Conservation (phyloP, 1,140 invertebrate genomes). For the Leptinotarsa texana region DNA sequence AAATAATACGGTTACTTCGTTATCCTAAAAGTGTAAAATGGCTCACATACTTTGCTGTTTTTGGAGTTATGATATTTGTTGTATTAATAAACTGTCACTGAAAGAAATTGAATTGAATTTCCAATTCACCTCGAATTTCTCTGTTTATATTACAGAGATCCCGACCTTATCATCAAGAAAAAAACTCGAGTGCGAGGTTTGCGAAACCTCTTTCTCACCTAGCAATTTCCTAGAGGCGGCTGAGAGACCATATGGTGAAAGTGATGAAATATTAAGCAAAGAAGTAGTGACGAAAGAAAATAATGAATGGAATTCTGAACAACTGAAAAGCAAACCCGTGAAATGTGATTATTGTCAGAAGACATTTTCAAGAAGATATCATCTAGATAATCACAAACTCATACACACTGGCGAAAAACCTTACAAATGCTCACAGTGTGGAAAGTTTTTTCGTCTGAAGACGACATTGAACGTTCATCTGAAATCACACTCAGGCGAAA, state of each 20-base stretch:
- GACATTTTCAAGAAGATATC: slow-evolving; percentile 39
- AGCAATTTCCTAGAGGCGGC: not conserved
- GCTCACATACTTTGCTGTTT: too few relatives aligned
- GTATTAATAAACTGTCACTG: too few relatives aligned
- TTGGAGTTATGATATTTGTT: too few relatives aligned
- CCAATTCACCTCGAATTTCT: too few relatives aligned
- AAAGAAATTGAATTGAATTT: too few relatives aligned
- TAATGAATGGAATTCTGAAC: not conserved
- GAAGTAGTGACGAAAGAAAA: too few relatives aligned
- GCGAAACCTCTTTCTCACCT: too few relatives aligned
- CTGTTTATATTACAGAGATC: too few relatives aligned
- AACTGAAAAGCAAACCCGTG: slow-evolving; percentile 15
- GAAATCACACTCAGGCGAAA: slow-evolving; percentile 11
- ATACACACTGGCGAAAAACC: slow-evolving; percentile 62
- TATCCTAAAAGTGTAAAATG: too few relatives aligned
- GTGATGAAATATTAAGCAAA: slow-evolving; percentile 26
- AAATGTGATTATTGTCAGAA: slow-evolving; percentile 31
- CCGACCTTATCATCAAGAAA: too few relatives aligned
- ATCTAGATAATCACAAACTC: slow-evolving; percentile 60
- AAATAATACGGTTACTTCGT: too few relatives aligned
- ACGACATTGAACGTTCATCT: slow-evolving; percentile 9
- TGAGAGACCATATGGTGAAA: slow-evolving; percentile 52
- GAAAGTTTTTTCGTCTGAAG: slow-evolving; percentile 33
- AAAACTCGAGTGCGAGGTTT: too few relatives aligned
- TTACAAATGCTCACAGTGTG: slow-evolving; percentile 55